Base-by-base conservation (phyloP, 2,113 vertebrate species). In the Rallus limicola region DNA sequence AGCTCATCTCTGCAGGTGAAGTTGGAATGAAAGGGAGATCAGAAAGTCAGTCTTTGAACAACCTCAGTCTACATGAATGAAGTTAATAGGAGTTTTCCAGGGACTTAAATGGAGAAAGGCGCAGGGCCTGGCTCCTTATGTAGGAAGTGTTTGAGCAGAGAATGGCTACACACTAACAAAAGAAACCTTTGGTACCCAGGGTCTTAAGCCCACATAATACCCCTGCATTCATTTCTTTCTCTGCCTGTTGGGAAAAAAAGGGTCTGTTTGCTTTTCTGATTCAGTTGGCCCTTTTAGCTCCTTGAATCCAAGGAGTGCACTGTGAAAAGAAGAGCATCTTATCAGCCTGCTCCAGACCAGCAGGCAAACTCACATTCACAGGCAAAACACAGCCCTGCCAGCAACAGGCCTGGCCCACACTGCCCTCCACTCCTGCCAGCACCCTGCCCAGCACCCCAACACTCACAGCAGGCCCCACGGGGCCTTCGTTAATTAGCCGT, bases 321-420 rank as follows among this genome's bases (percentile, higher is more conserved):
- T 90, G 94, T 96, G 97, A 98, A 98, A 98, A 98, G 98, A 97
- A 97, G 97, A 97, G 98, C 98, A 98, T 98, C 99, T 99, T 99
- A 99, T 99, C 99, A 98, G 98, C 96, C 71, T 93, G 97, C 98
- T 97, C 97, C 99, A 99, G 99, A 98, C 98, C 97, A 97, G 97
- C 97, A 97, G 98, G 98, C 98, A 94, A 96, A 92, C 97, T 98
- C 98, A 98, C 98, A 98, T 98, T 98, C 98, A 97, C 96, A 98
- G 95, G 98, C 98, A 98, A 98, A 99, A 98, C 98, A 97, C 96
- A 97, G 97, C 93, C 97, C 85, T 96, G 98, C 97, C 98, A 98
- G 98, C 98, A 97, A 97, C 94, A 97, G 98, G 98, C 99, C 98
- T 97, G 85, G 98, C 98, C 98, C 98, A 67, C 97, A 96, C 96